Evolutionary conservation across 2,113 vertebrate species (phyloP).

Genomic region (Zapornia atra): DNA sequence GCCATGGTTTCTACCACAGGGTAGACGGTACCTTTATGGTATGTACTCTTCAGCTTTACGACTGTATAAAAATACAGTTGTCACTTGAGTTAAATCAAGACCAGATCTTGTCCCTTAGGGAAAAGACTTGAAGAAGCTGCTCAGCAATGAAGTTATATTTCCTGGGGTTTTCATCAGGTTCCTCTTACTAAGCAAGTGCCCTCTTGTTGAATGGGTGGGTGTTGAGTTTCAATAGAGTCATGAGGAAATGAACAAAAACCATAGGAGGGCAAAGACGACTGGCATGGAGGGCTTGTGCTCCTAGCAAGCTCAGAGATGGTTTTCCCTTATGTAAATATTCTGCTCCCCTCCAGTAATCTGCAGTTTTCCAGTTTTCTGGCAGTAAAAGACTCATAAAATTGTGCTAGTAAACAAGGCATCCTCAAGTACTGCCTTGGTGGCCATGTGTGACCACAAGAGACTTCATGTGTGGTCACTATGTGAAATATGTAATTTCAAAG

Average conservation of each 20-base stretch:
- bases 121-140: not conserved
- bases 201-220: not conserved
- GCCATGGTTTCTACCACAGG: not conserved
- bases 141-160: not conserved
- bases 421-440: not conserved
- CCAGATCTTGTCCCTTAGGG: not conserved
- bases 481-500: not conserved
- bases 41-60: not conserved
- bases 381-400: not conserved
- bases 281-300: not conserved
- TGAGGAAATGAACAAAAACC: not conserved
- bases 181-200: not conserved
- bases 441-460: not conserved
- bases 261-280: not conserved
- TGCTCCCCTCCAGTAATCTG: not conserved
- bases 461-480: not conserved
- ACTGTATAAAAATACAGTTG: not conserved
- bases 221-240: not conserved
- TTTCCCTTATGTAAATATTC: not conserved
- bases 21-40: not conserved
- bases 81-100: not conserved
- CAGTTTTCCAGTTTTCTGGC: not conserved
- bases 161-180: not conserved
- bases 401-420: conserved; percentile 1
- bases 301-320: not conserved